Conservation (phyloP, 1,140 invertebrate species). For the Drosophila malerkotliana region DNA sequence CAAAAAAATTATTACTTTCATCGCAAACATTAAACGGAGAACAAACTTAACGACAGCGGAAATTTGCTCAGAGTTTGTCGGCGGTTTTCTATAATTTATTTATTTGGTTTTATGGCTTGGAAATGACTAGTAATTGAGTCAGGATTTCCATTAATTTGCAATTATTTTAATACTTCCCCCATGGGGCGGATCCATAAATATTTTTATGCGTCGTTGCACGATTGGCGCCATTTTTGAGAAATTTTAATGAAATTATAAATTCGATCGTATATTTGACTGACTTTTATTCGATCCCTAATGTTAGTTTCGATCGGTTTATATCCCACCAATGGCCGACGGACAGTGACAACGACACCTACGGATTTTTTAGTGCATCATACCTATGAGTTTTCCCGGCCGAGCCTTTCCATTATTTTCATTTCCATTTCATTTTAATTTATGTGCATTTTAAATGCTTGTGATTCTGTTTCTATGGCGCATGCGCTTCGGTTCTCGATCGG, state of each 20-base stretch:
- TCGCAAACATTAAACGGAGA: conserved; percentile 8
- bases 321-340: conserved; percentile 7
- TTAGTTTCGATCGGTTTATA: conserved; percentile 12
- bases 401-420: conserved; percentile 25
- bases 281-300: conserved; percentile 46
- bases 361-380: conserved; percentile 44
- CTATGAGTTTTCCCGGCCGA: conserved; percentile 9
- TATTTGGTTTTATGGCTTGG: conserved; percentile 9
- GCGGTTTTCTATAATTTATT: conserved; percentile 24
- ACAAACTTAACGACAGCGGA: conserved; percentile 18
- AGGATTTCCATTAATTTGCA: not conserved
- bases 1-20: conserved; percentile 43
- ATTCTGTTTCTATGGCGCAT: conserved; percentile 55
- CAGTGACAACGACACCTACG: conserved; percentile 71
- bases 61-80: conserved; percentile 20
- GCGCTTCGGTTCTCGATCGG: conserved; percentile 55
- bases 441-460: conserved; percentile 53
- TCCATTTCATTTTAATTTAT: conserved; percentile 61
- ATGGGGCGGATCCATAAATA: conserved; percentile 14
- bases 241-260: conserved; percentile 75
- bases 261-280: conserved; percentile 33
- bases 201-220: conserved; percentile 13
- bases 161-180: conserved; percentile 6
- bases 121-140: not conserved
- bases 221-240: conserved; percentile 60